Evolutionary conservation across 1,140 invertebrate genomes (phyloP).

Genomic region (Bombus superbus): DNA sequence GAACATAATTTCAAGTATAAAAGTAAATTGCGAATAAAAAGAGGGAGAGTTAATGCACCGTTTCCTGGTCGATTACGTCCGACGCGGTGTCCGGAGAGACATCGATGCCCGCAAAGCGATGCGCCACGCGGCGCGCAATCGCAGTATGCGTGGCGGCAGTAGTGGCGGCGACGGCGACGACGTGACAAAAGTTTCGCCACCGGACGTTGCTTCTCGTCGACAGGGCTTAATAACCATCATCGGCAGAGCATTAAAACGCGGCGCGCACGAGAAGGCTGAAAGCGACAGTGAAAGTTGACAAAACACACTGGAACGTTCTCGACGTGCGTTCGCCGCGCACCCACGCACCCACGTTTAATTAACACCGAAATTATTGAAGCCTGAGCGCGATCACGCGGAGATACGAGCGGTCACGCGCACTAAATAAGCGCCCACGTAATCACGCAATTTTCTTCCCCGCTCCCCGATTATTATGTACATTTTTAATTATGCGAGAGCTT

Average conservation of each 20-base stretch:
- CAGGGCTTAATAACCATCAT: constrained; percentile 38
- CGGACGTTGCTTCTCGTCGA: constrained; percentile 38
- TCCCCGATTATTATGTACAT: constrained; percentile 58
- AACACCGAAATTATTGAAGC: constrained; percentile 67
- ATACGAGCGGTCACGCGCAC: constrained; percentile 31
- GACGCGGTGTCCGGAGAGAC: constrained; percentile 16
- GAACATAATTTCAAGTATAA: neutral
- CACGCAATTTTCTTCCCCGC: constrained; percentile 27
- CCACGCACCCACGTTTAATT: constrained; percentile 64
- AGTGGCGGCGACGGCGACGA: neutral
- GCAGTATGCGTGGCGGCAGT: neutral
- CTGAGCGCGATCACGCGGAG: neutral
- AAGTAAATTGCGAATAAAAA: neutral
- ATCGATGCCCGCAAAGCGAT: constrained; percentile 13
- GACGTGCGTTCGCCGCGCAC: constrained; percentile 32
- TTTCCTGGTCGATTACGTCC: neutral
- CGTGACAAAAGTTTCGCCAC: constrained; percentile 46
- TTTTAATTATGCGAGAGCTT: constrained; percentile 33
- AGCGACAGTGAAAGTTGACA: constrained; percentile 69
- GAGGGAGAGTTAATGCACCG: neutral
- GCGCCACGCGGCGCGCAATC: neutral
- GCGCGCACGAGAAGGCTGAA: constrained; percentile 1
- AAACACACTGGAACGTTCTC: constrained; percentile 59
- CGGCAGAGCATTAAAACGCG: constrained; percentile 24
- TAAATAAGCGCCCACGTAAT: constrained; percentile 64